Evolutionary conservation across 37 sponge, comb jelly and placozoan genomes (phyloP), one percentile per base, ranked within the genome.

Genomic region (Agelas oroides): DNA sequence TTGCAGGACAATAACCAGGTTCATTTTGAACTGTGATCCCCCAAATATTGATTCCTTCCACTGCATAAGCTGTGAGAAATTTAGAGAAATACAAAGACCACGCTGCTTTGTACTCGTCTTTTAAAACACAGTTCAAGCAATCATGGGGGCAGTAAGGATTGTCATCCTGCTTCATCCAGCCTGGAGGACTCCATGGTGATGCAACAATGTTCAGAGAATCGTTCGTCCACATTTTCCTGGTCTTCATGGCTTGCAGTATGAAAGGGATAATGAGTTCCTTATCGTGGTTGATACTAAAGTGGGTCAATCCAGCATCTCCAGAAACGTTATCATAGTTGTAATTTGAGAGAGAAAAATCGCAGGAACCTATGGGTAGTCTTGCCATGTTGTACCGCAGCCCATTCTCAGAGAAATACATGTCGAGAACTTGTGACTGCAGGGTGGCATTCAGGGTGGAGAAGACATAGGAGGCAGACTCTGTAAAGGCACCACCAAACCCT

Each of bases 401-500:
- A 13, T 83, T 59, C 30, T 94, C 78, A 35, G 92, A 88, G 83
- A 92, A 94, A 72, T 91, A 94, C 84, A 88, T 81, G 46, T 88
- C 60, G 53, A 94, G 75, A 8, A 94, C 70, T 37, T 78, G 78
- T 1, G 77, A 20, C 70, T 88, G 95, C 33, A 84, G 80, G 18
- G 77, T 59, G 25, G 86, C 20, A 73, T 75, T 88, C 24, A 94
- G 86, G 38, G 72, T 77, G 63, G 85, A 85, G 58, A 89, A 88
- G 32, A 92, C 78, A 32, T 59, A 88, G 20, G 93, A 80, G n/a
- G 95, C 90, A 58, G 92, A 79, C n/a, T 94, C 95, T 1, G 95
- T 94, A 84, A 94, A 94, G 16, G 95, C 95, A n/a, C 95, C 95
- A 23, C 95, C 95, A 79, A 94, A 94, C 16, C 95, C 95, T 3